Conservation (phyloP, 2,113 vertebrate genomes). For the Thunnus maccoyii region DNA sequence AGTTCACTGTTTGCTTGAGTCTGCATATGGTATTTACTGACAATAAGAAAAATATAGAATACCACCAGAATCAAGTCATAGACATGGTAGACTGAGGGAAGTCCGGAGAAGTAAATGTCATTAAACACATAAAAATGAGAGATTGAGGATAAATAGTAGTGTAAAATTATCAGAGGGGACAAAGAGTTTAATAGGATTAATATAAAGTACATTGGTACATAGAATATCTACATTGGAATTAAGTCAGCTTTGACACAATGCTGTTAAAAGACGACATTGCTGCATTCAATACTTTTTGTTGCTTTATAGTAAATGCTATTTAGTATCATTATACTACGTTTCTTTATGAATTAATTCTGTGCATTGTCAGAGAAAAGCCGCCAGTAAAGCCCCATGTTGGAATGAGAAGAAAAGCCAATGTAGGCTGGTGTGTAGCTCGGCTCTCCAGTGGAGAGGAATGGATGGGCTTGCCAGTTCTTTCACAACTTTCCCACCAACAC, state of each 20-base stretch:
- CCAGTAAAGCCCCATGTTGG: conserved; percentile 6
- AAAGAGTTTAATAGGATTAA: not conserved
- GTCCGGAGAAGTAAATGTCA: too few species aligned
- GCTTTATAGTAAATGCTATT: conserved; percentile 1
- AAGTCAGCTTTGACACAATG: conserved; percentile 5
- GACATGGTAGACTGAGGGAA: too few species aligned
- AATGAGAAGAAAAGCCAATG: conserved; percentile 23
- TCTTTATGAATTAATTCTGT: conserved; percentile 14
- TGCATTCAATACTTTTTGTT: not conserved
- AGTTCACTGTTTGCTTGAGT: too few species aligned
- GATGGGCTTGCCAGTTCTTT: conserved; percentile 46
- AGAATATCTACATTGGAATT: not conserved
- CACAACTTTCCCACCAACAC: conserved; percentile 36
- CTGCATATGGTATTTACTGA: too few species aligned
- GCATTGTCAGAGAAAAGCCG: not conserved
- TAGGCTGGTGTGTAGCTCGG: not conserved
- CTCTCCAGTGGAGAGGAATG: conserved; percentile 37
- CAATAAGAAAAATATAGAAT: too few species aligned
- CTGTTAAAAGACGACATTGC: not conserved
- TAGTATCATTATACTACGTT: not conserved
- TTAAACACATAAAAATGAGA: too few species aligned
- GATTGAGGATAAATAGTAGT: too few species aligned
- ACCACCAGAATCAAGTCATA: too few species aligned
- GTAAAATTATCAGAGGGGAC: not conserved
- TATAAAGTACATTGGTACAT: not conserved